phyloP scores from a whole-genome alignment of 2,888 invertebrate genomes.

The Andricus quercusramuli region DNA sequence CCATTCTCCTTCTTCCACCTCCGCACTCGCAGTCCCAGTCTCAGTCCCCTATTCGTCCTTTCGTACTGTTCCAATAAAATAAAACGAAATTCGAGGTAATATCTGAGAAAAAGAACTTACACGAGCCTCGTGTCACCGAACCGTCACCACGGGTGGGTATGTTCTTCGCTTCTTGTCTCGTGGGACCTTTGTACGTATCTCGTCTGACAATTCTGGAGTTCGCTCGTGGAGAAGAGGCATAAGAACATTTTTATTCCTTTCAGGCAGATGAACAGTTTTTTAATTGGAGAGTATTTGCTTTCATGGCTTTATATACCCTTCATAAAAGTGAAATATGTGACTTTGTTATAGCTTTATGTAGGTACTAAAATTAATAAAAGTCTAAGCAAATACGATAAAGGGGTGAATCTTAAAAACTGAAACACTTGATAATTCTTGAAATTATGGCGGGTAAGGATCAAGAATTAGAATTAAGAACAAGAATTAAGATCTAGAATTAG shows the following conservation, averaged over 20 bases:
- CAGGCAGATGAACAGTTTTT: conserved; percentile 35
- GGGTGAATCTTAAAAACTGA: background rate
- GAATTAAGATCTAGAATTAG: too few relatives aligned
- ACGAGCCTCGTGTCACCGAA: conserved; percentile 62
- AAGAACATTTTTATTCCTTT: conserved; percentile 29
- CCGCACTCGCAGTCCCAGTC: conserved; percentile 23
- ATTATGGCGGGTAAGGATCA: too few relatives aligned
- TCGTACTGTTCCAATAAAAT: conserved; percentile 51
- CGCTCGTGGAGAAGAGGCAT: background rate
- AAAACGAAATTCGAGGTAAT: conserved; percentile 49
- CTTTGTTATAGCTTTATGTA: conserved; percentile 3
- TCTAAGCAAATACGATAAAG: conserved; percentile 42
- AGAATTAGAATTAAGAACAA: too few relatives aligned
- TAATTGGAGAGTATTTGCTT: conserved; percentile 30
- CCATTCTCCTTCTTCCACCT: conserved; percentile 42
- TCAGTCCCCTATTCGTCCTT: conserved; percentile 40
- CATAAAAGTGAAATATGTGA: conserved; percentile 3
- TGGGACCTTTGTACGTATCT: conserved; percentile 37
- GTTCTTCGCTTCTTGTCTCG: conserved; percentile 37
- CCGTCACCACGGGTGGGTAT: conserved; percentile 62
- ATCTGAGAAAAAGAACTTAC: conserved; percentile 51
- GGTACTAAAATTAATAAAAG: conserved; percentile 51
- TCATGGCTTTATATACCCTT: conserved; percentile 18
- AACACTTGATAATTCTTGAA: too few relatives aligned
- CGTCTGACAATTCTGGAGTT: conserved; percentile 40